A percentile compares a stretch with the other conserved stretches of the same genome.
Evolutionary conservation across 2,888 invertebrate genomes (phyloP).

Genomic region (Prionchulus punctatus): DNA sequence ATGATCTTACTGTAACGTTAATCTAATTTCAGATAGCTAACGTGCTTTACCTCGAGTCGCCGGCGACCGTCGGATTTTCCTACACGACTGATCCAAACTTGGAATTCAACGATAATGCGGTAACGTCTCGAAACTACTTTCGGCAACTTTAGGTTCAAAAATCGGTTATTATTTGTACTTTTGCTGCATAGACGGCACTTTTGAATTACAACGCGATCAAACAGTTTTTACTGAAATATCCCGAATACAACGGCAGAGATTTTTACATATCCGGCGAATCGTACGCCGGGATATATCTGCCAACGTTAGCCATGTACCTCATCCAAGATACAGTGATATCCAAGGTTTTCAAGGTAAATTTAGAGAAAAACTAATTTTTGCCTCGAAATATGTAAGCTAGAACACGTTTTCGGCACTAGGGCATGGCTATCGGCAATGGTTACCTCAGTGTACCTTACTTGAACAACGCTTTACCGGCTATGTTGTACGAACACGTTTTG

Average conservation of each 20-base stretch:
- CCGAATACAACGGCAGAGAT: constrained; percentile 33
- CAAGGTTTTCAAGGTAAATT: constrained; percentile 31
- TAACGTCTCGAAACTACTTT: no score
- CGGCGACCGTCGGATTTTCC: constrained; percentile 41
- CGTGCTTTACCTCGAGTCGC: constrained; percentile 39
- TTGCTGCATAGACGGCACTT: constrained; percentile 33
- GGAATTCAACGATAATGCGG: constrained; percentile 26
- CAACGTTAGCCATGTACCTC: constrained; percentile 34
- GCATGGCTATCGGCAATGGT: no score
- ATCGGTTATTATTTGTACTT: no score
- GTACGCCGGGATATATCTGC: constrained; percentile 40
- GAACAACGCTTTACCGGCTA: no score
- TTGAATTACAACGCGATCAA: constrained; percentile 38
- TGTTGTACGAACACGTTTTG: no score
- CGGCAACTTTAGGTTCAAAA: no score
- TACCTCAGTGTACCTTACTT: no score
- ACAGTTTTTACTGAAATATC: constrained; percentile 37
- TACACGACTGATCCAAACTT: constrained; percentile 35
- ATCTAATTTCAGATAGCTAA: constrained; percentile 36
- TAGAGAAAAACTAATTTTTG: no score
- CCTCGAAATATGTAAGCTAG: no score
- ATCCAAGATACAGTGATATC: constrained; percentile 19
- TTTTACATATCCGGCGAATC: constrained; percentile 41
- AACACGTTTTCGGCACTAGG: no score
- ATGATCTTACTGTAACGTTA: no score